Conservation (phyloP, 2,888 invertebrate genomes). For the Polyommatus iphigenia region DNA sequence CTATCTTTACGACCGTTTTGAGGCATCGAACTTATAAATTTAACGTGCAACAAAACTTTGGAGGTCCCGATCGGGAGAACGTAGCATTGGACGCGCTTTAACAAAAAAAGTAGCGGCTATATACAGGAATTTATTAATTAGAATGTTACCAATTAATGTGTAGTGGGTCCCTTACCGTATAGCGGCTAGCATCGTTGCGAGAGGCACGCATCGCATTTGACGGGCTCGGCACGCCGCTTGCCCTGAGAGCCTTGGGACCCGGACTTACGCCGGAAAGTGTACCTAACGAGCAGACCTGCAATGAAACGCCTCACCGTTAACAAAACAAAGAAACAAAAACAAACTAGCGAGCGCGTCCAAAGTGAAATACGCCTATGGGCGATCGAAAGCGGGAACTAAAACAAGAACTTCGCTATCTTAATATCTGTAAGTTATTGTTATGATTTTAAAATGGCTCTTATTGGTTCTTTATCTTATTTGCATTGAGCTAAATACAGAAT, state of each 20-base stretch:
- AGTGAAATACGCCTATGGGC: slow-evolving; percentile 75
- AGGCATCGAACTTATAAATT: slow-evolving; percentile 9
- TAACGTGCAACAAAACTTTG: slow-evolving; percentile 41
- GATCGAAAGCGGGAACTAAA: slow-evolving; percentile 58
- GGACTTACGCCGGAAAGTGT: slow-evolving; percentile 81
- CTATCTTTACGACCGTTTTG: slow-evolving; percentile 32
- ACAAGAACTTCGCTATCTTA: slow-evolving; percentile 28
- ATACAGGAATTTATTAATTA: slow-evolving; percentile 38
- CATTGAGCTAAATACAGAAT: slow-evolving; percentile 67
- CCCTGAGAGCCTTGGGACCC: slow-evolving; percentile 77
- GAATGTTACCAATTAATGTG: slow-evolving; percentile 35
- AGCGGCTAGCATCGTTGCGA: slow-evolving; percentile 79
- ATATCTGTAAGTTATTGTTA: slow-evolving; percentile 10
- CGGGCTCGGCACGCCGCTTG: slow-evolving; percentile 76
- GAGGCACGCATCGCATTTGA: slow-evolving; percentile 80
- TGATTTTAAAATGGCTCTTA: slow-evolving; percentile 23
- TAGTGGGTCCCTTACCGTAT: slow-evolving; percentile 67
- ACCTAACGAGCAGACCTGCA: slow-evolving; percentile 82
- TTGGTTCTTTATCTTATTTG: slow-evolving; percentile 31
- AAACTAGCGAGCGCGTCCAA: slow-evolving; percentile 75
- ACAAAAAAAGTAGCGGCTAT: slow-evolving; percentile 46
- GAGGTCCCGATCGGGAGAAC: slow-evolving; percentile 49
- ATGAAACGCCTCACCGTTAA: slow-evolving; percentile 80
- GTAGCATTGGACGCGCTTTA: slow-evolving; percentile 59
- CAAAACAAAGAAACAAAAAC: slow-evolving; percentile 74